Conservation (phyloP, 2,888 invertebrate species). For the Apamea anceps region DNA sequence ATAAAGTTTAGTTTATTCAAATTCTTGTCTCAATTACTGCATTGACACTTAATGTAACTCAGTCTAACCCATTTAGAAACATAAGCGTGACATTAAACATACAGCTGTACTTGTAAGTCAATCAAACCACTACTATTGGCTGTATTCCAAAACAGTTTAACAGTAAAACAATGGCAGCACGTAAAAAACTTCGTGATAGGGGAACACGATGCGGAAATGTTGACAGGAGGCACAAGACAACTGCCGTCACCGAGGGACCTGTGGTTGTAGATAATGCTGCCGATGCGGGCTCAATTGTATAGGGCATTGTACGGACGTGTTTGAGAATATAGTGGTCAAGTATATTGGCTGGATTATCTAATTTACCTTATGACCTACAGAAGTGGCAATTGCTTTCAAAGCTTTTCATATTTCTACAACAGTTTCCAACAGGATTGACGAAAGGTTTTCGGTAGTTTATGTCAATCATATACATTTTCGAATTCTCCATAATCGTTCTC, state of each 20-base stretch:
- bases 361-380: background rate
- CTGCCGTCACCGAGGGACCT: constrained; percentile 13
- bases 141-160: constrained; percentile 35
- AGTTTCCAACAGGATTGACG: background rate
- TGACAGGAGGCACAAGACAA: constrained; percentile 33
- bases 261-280: constrained; percentile 26
- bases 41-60: background rate
- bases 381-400: background rate
- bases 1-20: background rate
- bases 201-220: constrained; percentile 46
- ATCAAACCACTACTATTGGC: constrained; percentile 29
- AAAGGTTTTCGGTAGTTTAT: background rate
- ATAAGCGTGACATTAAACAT: constrained; percentile 17
- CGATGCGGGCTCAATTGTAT: constrained; percentile 43
- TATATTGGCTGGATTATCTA: background rate
- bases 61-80: background rate
- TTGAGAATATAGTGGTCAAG: background rate
- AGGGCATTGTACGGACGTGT: background rate
- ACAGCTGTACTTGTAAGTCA: background rate
- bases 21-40: background rate
- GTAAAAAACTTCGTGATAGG: constrained; percentile 54
- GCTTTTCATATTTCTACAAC: background rate
- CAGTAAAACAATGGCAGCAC: constrained; percentile 42
- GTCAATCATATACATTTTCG: no score
- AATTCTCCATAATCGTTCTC: no score